These are phyloP conservation scores for Chionomys nivalis DNA, from an alignment of 2,113 vertebrate genomes.

Conservation along the genomic window DNA sequence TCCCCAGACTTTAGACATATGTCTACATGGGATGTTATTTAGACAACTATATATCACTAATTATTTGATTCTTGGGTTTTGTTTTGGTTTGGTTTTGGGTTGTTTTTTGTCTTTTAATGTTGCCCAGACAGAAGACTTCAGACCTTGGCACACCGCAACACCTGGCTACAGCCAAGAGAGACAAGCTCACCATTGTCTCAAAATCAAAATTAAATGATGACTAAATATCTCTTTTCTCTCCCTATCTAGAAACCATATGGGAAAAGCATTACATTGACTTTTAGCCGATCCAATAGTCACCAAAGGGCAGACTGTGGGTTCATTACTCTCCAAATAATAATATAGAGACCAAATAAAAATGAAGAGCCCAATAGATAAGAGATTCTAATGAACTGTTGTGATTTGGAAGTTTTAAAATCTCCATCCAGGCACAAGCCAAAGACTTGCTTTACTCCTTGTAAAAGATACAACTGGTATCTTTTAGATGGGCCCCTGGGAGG, in stretches of 20 bases:
- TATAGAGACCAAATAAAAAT: neutral
- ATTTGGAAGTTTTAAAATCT: neutral
- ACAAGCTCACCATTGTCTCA: neutral
- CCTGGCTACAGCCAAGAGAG: neutral
- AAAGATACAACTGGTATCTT: neutral
- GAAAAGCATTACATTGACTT: neutral
- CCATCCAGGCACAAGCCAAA: neutral
- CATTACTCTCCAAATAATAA: neutral
- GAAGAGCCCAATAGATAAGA: neutral
- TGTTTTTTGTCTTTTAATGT: neutral
- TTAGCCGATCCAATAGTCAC: neutral
- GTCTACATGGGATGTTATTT: neutral
- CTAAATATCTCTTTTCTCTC: neutral
- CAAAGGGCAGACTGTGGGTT: neutral
- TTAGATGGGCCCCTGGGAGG: neutral
- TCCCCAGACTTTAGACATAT: neutral
- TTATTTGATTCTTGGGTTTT: neutral
- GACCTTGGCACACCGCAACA: neutral
- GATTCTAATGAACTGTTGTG: neutral
- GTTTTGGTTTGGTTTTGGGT: neutral
- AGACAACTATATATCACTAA: neutral
- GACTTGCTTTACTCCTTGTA: neutral
- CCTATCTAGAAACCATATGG: neutral
- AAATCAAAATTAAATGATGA: neutral
- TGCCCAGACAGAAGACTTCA: neutral